Percentiles rank a stretch among this genome's conserved stretches.
phyloP scores from a whole-genome alignment of 30 jellyfish, hydroid and myxozoan genomes.

The Chironex yamaguchii region DNA sequence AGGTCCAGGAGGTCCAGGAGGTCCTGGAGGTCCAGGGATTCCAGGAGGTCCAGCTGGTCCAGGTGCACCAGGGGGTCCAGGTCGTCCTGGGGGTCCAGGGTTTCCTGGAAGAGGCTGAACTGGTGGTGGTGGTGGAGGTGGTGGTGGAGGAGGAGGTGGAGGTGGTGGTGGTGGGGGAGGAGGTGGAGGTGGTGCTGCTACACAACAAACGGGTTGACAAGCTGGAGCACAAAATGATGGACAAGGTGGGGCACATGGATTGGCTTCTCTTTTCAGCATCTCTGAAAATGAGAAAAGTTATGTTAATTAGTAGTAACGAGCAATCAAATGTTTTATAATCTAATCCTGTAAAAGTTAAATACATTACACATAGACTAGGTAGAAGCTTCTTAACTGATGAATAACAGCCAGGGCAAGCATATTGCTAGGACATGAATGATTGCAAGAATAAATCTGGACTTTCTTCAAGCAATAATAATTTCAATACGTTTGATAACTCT shows the following conservation, averaged over 20 bases:
- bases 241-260: conserved; percentile 80
- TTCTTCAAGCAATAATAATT: no score
- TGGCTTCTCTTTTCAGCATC: conserved; percentile 86
- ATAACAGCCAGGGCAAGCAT: no score
- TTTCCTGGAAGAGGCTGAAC: conserved; percentile 80
- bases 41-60: conserved; percentile 96
- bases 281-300: conserved; percentile 57
- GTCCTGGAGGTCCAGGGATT: conserved; percentile 98
- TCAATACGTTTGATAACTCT: no score
- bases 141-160: conserved; percentile 94
- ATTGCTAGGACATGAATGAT: no score
- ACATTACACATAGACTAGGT: no score
- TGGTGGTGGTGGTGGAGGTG: conserved; percentile 86
- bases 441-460: no score
- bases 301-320: no score
- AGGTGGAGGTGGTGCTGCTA: conserved; percentile 93
- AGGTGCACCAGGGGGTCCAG: conserved; percentile 93
- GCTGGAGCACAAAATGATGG: conserved; percentile 96
- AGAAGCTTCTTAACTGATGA: no score
- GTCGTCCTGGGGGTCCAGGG: conserved; percentile 90
- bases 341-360: no score
- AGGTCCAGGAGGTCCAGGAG: conserved; percentile 99
- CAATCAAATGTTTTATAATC: no score
- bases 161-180: conserved; percentile 94
- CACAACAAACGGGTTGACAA: conserved; percentile 91